Base-by-base conservation (phyloP, 2,888 invertebrate species). In the Spisula solida region DNA sequence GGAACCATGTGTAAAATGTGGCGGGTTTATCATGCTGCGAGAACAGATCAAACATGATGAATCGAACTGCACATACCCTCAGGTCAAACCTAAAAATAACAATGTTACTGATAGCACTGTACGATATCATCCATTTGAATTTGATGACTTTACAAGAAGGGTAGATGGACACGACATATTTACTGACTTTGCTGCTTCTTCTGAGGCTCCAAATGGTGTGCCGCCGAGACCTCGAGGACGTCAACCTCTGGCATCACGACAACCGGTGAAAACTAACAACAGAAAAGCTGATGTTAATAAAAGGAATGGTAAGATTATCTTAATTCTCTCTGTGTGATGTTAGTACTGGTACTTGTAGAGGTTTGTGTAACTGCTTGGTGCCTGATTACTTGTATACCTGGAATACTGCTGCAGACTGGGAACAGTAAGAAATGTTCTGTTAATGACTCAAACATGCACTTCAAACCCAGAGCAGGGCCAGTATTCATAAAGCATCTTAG, bases 1-100 rank as follows among this genome's bases (percentile, higher is more conserved):
- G 0, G 97, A 98, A 95, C 97, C 97, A 93, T 98, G 98, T 96
- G 95, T 97, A 1, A 97, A 97, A 66, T 98, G 98, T 96, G 97
- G 97, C 48, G 98, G 98, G 96, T 97, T 97, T 95, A 97, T 98
- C 90, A 98, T 98, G 98, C 97, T 97, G 95, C 98, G 98, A 95
- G 98, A 98, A 96, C 97, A 97, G 55, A 97, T 97, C 88, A 98
- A 98, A 96, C 98, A 98, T 95, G 97, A 97, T 20, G 93, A 92
- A 25, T 98, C 93, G 41, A 93, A 94, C 79, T 96, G 96, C 90
- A 88, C 88, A 34, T 95, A 93, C 78, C 94, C 95, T 6, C 90
- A 89, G 81, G 84, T 25, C 88, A 94, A 93, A 91, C 93, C 75
- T 31, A 85, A 51, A 88, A 90, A 81, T 80, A 89, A 60, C 14